Conservation (phyloP, 2,888 invertebrate genomes). For the Andrena praecox region DNA sequence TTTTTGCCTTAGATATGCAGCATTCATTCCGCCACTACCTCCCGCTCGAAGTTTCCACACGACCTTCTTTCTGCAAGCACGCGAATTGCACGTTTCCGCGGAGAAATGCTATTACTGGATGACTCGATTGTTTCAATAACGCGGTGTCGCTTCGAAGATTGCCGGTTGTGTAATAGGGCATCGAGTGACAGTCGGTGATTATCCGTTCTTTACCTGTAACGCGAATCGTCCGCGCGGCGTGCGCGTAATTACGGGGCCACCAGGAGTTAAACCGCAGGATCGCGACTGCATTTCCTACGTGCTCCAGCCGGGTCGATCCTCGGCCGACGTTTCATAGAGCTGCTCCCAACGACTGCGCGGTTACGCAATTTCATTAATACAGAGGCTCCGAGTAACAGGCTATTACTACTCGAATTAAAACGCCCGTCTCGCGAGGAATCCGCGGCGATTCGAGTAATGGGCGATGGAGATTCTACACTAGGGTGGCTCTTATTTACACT, state of each 20-base stretch:
- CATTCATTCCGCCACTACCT: too few relatives aligned
- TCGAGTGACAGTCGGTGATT: constrained; percentile 36
- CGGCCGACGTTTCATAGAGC: constrained; percentile 4
- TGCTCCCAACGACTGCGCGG: constrained; percentile 6
- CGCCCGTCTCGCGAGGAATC: constrained; percentile 4
- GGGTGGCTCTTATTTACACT: too few relatives aligned
- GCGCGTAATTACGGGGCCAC: constrained; percentile 39
- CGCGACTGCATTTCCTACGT: constrained; percentile 39
- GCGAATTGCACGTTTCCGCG: not conserved
- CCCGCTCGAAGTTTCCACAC: too few relatives aligned
- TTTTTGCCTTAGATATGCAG: too few relatives aligned
- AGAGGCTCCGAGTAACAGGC: not conserved
- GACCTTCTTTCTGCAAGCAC: too few relatives aligned
- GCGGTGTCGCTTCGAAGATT: constrained; percentile 17
- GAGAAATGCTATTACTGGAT: not conserved
- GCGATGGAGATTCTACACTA: not conserved
- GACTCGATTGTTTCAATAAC: constrained; percentile 8
- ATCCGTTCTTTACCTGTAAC: constrained; percentile 45
- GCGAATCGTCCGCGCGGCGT: constrained; percentile 30
- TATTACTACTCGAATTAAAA: constrained; percentile 9
- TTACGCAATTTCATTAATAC: constrained; percentile 52
- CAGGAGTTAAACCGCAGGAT: constrained; percentile 45
- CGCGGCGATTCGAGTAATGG: not conserved
- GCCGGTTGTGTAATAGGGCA: constrained; percentile 40
- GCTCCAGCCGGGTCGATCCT: not conserved